A percentile compares a stretch with the other conserved stretches of the same genome.
These are phyloP conservation scores for Selene dorsalis DNA, from an alignment of 2,797 vertebrate species.

Conservation along the genomic window DNA sequence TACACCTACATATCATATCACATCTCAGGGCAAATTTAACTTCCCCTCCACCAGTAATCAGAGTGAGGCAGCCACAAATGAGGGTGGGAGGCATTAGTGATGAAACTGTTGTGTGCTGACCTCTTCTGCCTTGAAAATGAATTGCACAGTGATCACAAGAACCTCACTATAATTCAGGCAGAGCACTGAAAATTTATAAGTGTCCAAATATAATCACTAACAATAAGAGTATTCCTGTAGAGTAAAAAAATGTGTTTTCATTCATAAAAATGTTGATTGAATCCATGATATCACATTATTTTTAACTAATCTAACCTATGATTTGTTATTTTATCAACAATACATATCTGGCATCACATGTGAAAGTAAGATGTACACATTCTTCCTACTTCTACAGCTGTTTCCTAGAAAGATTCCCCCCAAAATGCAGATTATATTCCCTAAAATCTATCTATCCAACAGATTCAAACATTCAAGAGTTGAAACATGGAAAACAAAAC, in stretches of 20 bases:
- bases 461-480: not conserved
- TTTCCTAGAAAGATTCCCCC: not conserved
- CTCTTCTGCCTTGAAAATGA: constrained; percentile 63
- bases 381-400: not conserved
- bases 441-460: not conserved
- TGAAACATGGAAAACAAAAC: constrained; percentile 24
- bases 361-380: too few relatives aligned
- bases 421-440: not conserved
- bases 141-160: constrained; percentile 38
- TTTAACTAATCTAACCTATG: not conserved
- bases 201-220: not conserved
- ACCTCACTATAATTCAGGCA: not conserved
- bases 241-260: not conserved
- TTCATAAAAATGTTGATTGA: not conserved
- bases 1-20: not conserved
- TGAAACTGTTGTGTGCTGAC: constrained; percentile 53
- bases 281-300: not conserved
- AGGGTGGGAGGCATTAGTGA: not conserved
- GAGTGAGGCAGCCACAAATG: constrained; percentile 21
- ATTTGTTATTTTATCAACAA: not conserved
- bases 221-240: not conserved
- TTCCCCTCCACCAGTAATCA: not conserved
- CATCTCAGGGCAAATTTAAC: not conserved
- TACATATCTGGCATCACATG: not conserved
- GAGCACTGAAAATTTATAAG: not conserved